Percentiles rank a stretch among this genome's conserved stretches.
phyloP scores from a whole-genome alignment of 2,113 vertebrate genomes.

The Corydoras sp. region DNA sequence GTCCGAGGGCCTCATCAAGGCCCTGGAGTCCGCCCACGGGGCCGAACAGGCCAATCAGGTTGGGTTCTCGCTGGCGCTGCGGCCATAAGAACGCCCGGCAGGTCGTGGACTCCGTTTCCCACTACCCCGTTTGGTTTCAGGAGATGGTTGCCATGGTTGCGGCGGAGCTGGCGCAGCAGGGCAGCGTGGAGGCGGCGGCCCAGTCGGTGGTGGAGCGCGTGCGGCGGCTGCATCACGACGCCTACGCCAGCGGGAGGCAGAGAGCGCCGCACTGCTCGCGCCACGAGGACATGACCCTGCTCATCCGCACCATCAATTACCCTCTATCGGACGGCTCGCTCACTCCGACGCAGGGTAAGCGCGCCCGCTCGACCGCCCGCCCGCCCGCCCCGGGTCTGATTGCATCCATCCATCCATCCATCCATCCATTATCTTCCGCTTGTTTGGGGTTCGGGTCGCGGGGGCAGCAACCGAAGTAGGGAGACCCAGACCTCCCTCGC shows the following conservation, averaged over 20 bases:
- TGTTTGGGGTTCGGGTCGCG: too few species aligned
- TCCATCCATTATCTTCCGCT: too few species aligned
- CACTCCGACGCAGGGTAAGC: conserved; percentile 80
- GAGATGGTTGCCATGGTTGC: conserved; percentile 96
- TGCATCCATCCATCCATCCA: too few species aligned
- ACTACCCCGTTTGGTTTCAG: conserved; percentile 52
- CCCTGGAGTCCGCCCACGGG: conserved; percentile 89
- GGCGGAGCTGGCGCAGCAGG: conserved; percentile 91
- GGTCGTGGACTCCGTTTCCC: conserved; percentile 24
- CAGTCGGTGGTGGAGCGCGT: conserved; percentile 94
- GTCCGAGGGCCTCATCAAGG: conserved; percentile 94
- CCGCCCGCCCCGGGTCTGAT: background rate
- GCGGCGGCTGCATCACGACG: conserved; percentile 85
- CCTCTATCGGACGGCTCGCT: conserved; percentile 72
- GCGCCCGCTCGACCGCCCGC: background rate
- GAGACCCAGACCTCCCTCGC: too few species aligned
- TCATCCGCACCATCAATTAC: conserved; percentile 89
- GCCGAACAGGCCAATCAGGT: conserved; percentile 97
- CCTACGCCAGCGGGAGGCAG: conserved; percentile 81
- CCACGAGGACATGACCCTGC: conserved; percentile 97
- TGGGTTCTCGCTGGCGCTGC: background rate
- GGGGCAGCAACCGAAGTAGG: too few species aligned
- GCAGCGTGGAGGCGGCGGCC: conserved; percentile 78
- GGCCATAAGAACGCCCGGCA: background rate
- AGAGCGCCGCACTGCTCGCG: conserved; percentile 78